A percentile compares a stretch with the other conserved stretches of the same genome.
Evolutionary conservation across 2,797 vertebrate species (phyloP).

Genomic region (Meda fulgida): DNA sequence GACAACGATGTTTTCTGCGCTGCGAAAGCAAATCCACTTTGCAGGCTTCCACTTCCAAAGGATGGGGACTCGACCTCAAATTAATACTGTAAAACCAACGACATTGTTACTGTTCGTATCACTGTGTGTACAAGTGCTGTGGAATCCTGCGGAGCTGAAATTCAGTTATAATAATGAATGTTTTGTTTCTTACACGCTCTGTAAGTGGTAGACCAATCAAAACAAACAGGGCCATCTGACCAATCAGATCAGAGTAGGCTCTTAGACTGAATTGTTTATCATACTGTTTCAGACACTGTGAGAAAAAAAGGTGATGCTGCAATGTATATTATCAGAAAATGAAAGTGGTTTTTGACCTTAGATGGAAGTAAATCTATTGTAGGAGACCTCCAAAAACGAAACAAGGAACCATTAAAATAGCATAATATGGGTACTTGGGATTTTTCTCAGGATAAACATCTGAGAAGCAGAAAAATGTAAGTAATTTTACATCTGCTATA

Average conservation of each 20-base stretch:
- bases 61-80: not conserved
- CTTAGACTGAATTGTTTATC: not conserved
- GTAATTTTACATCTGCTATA: not conserved
- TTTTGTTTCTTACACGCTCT: not conserved
- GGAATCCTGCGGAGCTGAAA: not conserved
- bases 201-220: not conserved
- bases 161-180: not conserved
- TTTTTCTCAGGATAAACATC: not conserved
- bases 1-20: too few species aligned
- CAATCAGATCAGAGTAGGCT: not conserved
- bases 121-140: not conserved
- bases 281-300: not conserved
- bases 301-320: not conserved
- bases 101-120: not conserved
- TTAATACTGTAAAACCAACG: not conserved
- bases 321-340: not conserved
- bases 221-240: not conserved
- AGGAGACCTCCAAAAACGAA: not conserved
- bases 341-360: not conserved
- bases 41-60: not conserved
- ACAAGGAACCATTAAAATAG: not conserved
- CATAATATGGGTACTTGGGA: not conserved
- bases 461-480: too few species aligned
- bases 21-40: too few species aligned
- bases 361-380: not conserved